These are phyloP conservation scores for Abscondita cerata DNA, from an alignment of 2,888 invertebrate species.

Conservation along the genomic window DNA sequence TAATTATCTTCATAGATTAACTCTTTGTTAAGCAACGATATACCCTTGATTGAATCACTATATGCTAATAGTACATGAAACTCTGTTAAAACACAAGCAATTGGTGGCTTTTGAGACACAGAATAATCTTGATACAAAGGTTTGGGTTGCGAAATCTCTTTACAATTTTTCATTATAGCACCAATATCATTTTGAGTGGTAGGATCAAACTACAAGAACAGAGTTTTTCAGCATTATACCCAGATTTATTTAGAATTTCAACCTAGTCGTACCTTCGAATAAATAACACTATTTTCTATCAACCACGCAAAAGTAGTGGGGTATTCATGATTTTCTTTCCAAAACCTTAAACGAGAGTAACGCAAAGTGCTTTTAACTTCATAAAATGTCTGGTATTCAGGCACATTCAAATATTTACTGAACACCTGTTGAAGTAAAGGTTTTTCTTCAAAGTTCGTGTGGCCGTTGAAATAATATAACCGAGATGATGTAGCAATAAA, in stretches of 20 bases:
- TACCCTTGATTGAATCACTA: slow-evolving; percentile 80
- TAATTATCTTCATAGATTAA: slow-evolving; percentile 86
- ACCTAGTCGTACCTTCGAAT: slow-evolving; percentile 81
- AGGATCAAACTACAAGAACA: slow-evolving; percentile 58
- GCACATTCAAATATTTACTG: slow-evolving; percentile 74
- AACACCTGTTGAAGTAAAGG: slow-evolving; percentile 83
- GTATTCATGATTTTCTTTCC: slow-evolving; percentile 69
- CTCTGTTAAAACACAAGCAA: slow-evolving; percentile 84
- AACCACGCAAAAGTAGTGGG: slow-evolving; percentile 90
- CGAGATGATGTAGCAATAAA: slow-evolving; percentile 84
- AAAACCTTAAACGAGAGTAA: slow-evolving; percentile 82
- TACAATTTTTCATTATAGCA: slow-evolving; percentile 38
- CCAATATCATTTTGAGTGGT: slow-evolving; percentile 52
- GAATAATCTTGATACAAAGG: slow-evolving; percentile 53
- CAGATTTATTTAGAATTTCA: neutral
- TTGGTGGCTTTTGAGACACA: slow-evolving; percentile 60
- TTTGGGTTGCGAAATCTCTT: slow-evolving; percentile 53
- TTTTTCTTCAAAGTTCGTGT: slow-evolving; percentile 77
- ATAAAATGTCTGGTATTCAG: slow-evolving; percentile 72
- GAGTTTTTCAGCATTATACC: neutral
- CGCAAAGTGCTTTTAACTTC: slow-evolving; percentile 71
- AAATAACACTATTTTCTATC: slow-evolving; percentile 81
- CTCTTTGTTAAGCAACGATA: slow-evolving; percentile 86
- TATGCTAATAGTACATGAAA: slow-evolving; percentile 90
- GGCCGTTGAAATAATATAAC: slow-evolving; percentile 88